These are phyloP conservation scores for Gorsachius goisagi DNA, from an alignment of 2,113 vertebrate species.

Conservation along the genomic window DNA sequence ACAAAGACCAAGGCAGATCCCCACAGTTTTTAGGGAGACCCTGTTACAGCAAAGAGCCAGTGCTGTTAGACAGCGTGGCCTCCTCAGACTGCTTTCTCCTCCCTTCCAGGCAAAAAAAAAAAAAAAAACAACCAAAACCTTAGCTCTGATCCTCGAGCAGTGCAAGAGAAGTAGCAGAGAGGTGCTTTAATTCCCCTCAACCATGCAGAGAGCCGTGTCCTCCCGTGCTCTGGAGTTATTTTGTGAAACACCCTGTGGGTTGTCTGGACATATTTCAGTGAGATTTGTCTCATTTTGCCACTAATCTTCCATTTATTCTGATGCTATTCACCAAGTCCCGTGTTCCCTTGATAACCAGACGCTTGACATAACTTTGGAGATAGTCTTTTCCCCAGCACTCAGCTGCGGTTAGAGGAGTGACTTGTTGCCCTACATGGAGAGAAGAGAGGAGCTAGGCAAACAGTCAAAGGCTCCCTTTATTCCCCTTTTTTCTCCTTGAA, in stretches of 20 bases:
- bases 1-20: background rate
- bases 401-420: background rate
- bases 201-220: background rate
- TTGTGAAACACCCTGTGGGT: background rate
- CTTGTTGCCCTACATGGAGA: background rate
- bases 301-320: background rate
- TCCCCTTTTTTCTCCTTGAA: background rate
- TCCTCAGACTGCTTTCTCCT: background rate
- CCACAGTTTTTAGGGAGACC: background rate
- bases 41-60: background rate
- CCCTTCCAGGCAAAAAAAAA: background rate
- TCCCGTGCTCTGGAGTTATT: background rate
- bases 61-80: background rate
- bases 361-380: background rate
- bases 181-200: background rate
- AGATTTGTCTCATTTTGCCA: background rate
- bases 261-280: background rate
- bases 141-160: background rate
- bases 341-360: background rate
- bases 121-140: no score
- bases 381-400: background rate
- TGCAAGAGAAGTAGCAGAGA: background rate
- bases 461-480: background rate
- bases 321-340: background rate
- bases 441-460: background rate